Evolutionary conservation across 2,888 invertebrate species (phyloP).

Genomic region (Pseudoips prasinana): DNA sequence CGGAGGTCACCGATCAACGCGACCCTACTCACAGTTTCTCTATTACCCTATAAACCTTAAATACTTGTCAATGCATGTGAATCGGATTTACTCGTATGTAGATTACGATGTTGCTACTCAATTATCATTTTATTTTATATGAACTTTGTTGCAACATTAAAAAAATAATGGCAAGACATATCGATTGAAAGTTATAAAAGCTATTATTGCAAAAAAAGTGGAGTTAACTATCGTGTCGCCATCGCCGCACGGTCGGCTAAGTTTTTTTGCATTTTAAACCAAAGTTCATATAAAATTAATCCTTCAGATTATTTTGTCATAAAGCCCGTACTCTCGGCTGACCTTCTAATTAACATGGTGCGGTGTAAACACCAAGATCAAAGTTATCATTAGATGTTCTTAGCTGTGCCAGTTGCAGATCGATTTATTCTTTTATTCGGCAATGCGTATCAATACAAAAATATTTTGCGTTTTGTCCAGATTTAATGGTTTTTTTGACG

Average conservation of each 20-base stretch:
- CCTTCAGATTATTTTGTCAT: slow-evolving; percentile 61
- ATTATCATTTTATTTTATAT: slow-evolving; percentile 10
- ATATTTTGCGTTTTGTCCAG: slow-evolving; percentile 9
- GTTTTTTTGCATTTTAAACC: no score
- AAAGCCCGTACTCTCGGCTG: slow-evolving; percentile 51
- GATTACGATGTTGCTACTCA: no score
- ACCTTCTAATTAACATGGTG: slow-evolving; percentile 24
- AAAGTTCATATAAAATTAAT: slow-evolving; percentile 63
- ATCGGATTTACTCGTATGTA: no score
- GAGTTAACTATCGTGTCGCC: no score
- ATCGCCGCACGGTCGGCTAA: no score
- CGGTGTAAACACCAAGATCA: slow-evolving; percentile 24
- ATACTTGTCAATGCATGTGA: slow-evolving; percentile 10
- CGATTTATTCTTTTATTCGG: no score
- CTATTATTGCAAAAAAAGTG: no score
- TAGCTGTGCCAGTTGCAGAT: not conserved
- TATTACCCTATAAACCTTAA: slow-evolving; percentile 55
- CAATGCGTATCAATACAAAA: slow-evolving; percentile 12
- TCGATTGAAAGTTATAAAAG: no score
- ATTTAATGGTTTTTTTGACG: slow-evolving; percentile 17
- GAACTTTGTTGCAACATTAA: slow-evolving; percentile 18
- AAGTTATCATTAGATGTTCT: slow-evolving; percentile 19
- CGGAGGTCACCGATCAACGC: slow-evolving; percentile 73
- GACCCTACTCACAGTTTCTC: slow-evolving; percentile 68
- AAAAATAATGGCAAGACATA: no score